Evolutionary conservation across 2,797 vertebrate genomes (phyloP).

Genomic region (Nasua narica): DNA sequence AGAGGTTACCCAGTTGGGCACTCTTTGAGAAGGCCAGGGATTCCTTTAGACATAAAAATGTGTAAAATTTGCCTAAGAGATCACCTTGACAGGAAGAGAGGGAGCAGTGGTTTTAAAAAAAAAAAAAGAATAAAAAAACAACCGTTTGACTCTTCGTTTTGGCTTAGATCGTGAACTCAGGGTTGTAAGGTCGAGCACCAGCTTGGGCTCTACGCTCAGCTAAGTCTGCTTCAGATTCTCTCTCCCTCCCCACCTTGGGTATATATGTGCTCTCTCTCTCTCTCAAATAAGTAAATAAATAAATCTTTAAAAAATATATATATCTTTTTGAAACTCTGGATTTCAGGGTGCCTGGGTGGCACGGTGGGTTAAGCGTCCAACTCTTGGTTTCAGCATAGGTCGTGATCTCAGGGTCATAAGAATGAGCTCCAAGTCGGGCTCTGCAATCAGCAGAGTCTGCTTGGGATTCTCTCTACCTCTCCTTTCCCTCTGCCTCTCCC

Average conservation of each 20-base stretch:
- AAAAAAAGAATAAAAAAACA: not conserved
- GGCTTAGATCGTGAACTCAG: not conserved
- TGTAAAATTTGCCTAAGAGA: not conserved
- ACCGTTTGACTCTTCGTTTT: not conserved
- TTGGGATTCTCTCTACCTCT: not conserved
- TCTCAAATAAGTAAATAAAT: too few relatives aligned
- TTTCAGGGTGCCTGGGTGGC: too few relatives aligned
- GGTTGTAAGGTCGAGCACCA: not conserved
- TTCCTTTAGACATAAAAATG: not conserved
- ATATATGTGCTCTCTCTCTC: too few relatives aligned
- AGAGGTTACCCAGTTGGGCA: not conserved
- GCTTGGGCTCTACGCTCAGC: not conserved
- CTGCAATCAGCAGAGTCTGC: not conserved
- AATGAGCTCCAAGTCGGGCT: too few relatives aligned
- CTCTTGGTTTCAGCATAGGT: too few relatives aligned
- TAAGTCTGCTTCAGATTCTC: not conserved
- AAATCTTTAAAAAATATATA: not conserved
- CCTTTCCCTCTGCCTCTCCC: not conserved
- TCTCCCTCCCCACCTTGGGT: too few relatives aligned
- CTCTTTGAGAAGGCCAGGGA: not conserved
- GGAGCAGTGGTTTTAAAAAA: not conserved
- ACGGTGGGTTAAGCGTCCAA: too few relatives aligned
- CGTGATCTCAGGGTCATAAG: too few relatives aligned
- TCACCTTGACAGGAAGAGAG: not conserved
- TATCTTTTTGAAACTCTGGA: too few relatives aligned